A percentile compares a stretch with the other conserved stretches of the same genome.
phyloP scores from a whole-genome alignment of 2,113 vertebrate genomes.

The Mus spicilegus region DNA sequence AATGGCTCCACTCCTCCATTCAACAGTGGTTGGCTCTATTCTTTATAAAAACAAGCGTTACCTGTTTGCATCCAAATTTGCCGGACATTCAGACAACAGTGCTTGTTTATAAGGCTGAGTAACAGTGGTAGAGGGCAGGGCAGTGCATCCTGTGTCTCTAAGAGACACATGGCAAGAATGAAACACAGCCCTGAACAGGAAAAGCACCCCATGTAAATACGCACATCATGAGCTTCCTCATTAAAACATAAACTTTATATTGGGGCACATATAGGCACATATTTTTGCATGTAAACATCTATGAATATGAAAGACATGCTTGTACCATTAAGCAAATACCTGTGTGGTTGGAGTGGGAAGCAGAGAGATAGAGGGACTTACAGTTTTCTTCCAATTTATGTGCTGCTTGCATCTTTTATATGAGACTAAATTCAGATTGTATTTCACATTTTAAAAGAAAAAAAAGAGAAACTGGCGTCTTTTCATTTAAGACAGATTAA shows the following conservation, averaged over 20 bases:
- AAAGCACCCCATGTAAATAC: neutral
- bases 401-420: neutral
- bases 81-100: neutral
- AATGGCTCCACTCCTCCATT: neutral
- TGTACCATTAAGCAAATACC: neutral
- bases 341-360: neutral
- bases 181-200: neutral
- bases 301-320: neutral
- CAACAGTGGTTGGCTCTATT: neutral
- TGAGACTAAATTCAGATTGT: neutral
- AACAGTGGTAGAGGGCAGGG: too few relatives aligned
- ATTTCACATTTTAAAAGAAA: neutral
- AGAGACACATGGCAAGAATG: neutral
- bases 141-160: too few relatives aligned
- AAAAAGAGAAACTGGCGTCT: neutral
- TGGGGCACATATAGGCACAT: neutral
- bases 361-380: neutral
- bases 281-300: neutral
- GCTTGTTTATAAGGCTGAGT: too few relatives aligned
- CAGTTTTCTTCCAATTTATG: neutral
- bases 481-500: slow-evolving; percentile 8
- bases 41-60: neutral
- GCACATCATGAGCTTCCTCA: neutral
- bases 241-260: neutral
- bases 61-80: neutral